Evolutionary conservation across 2,888 invertebrate species (phyloP).

Genomic region (Amphimallon solstitiale): DNA sequence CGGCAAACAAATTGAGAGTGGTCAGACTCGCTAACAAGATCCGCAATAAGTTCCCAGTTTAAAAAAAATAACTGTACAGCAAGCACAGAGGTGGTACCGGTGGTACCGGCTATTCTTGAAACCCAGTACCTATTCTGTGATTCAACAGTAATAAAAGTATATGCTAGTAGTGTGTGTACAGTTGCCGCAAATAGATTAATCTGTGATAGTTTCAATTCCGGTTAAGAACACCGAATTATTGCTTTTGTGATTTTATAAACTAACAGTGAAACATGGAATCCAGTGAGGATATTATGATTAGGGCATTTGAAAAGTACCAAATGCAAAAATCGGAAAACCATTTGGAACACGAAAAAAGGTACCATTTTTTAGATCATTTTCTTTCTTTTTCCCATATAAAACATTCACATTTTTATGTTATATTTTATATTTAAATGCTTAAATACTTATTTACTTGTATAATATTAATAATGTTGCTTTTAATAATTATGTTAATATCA

Average conservation of each 20-base stretch:
- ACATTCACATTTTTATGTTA: too few relatives aligned
- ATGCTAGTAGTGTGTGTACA: too few relatives aligned
- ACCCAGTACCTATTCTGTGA: background rate
- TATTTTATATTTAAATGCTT: conserved; percentile 15
- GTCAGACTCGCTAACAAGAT: too few relatives aligned
- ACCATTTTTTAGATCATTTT: too few relatives aligned
- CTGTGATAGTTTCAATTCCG: too few relatives aligned
- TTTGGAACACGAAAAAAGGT: conserved; percentile 76
- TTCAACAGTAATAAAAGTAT: background rate
- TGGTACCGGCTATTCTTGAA: background rate
- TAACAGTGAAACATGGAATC: conserved; percentile 3
- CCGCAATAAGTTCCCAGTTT: background rate
- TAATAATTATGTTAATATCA: too few relatives aligned
- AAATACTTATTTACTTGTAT: background rate
- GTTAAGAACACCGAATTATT: background rate
- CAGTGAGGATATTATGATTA: conserved; percentile 81
- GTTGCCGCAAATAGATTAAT: too few relatives aligned
- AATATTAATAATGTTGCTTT: too few relatives aligned
- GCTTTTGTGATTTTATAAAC: background rate
- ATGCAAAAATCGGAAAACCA: conserved; percentile 71
- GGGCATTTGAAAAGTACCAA: conserved; percentile 74
- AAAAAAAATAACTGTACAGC: background rate
- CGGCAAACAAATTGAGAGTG: too few relatives aligned
- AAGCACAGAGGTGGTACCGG: conserved; percentile 2
- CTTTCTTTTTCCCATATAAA: too few relatives aligned